Conservation (phyloP, 2,888 invertebrate species). For the Tipula vernalis region DNA sequence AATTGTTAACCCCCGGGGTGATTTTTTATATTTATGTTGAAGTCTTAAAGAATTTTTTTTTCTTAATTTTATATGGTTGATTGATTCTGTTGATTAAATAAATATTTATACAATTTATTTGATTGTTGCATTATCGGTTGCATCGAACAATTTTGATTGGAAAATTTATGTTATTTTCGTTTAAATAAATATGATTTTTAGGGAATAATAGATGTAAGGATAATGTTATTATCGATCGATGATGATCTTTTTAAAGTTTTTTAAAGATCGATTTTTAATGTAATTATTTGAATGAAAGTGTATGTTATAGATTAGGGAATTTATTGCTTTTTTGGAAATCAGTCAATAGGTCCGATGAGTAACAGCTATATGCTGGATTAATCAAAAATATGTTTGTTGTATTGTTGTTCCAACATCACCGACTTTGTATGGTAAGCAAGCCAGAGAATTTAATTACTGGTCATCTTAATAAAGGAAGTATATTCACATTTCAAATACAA, state of each 20-base stretch:
- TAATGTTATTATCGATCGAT: background rate
- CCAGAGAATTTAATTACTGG: too few species aligned
- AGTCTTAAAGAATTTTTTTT: background rate
- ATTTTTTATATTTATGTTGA: background rate
- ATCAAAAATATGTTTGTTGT: too few species aligned
- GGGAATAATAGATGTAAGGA: background rate
- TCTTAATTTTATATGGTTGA: background rate
- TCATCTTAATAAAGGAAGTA: too few species aligned
- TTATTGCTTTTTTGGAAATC: too few species aligned
- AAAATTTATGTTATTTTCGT: background rate
- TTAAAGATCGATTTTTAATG: too few species aligned
- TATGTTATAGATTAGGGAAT: too few species aligned
- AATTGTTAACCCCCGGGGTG: background rate
- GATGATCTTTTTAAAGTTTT: background rate
- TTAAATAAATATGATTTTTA: background rate
- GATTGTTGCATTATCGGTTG: background rate
- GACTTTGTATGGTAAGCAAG: too few species aligned
- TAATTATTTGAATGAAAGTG: too few species aligned
- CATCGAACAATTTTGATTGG: background rate
- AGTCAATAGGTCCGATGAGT: too few species aligned
- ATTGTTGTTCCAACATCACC: too few species aligned
- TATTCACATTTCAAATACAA: too few species aligned
- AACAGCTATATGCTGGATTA: too few species aligned
- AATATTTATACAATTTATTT: background rate
- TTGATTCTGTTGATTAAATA: background rate